Evolutionary conservation across 1,140 invertebrate genomes (phyloP), one percentile per base, ranked within the genome.

Genomic region (Brachionus manjavacas): DNA sequence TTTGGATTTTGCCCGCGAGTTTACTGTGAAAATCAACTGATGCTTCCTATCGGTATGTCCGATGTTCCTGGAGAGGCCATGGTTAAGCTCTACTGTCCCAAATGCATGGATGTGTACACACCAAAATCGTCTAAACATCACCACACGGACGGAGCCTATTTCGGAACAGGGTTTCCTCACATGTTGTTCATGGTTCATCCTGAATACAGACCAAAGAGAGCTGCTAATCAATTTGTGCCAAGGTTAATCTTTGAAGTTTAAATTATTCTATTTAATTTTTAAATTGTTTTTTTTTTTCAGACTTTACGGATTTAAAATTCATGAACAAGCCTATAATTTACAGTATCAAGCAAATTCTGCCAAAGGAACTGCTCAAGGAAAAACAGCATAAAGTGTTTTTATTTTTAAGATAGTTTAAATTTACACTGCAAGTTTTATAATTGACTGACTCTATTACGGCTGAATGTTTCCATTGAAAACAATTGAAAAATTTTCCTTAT

Each of bases 141-240:
- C 90, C 97, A 99, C 89, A 99, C 96, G 2, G 98, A 99, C 91
- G 98, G 98, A 68, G 96, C 97, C 16, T 99, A 99, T 90, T 99
- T 99, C 91, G 97, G 97, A 85, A 99, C 97, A 84, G 97, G 97
- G 81, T 99, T 99, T 90, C 97, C 97, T 86, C 97, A 99, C 89
- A 99, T 99, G 98, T 92, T 99, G 60, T 99, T 99, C 88, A 99
- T 99, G 96, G 97, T 99, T 86, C 97, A 99, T 91, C 97, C 98
- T 8, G 98, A 99, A 90, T 97, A 98, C 91, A 92, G 97, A 90
- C 97, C 98, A 78, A 99, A 98, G 91, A 93, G 96, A 88, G 94
- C 97, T 86, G 92, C 93, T 86, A 98, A 96, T 91, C 96, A 98
- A 91, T 99, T 99, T 92, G 94, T 98, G 89, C 96, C 97, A 88